These are phyloP conservation scores for Drosophila hydei DNA, from an alignment of 1,140 invertebrate genomes.

Conservation along the genomic window DNA sequence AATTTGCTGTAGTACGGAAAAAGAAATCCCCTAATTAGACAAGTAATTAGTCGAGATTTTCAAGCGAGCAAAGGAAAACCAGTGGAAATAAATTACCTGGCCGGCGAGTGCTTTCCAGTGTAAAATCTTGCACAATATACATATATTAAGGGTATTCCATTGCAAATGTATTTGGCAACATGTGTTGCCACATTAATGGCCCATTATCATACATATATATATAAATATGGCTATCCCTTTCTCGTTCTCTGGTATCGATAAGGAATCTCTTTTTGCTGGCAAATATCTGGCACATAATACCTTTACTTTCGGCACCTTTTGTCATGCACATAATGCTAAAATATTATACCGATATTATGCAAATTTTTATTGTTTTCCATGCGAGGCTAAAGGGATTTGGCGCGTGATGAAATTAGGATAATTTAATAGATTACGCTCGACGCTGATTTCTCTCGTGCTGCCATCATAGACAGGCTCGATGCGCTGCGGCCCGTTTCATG, in stretches of 20 bases:
- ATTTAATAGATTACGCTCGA: slow-evolving; percentile 79
- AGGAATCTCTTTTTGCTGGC: no score
- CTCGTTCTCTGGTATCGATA: no score
- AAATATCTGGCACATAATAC: slow-evolving; percentile 8
- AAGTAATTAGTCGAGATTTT: slow-evolving; percentile 75
- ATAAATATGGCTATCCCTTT: no score
- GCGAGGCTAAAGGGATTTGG: slow-evolving; percentile 74
- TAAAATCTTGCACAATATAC: background rate
- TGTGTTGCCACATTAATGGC: slow-evolving; percentile 56
- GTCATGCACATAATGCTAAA: slow-evolving; percentile 74
- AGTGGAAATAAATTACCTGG: slow-evolving; percentile 47
- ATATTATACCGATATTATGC: slow-evolving; percentile 83
- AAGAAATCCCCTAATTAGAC: slow-evolving; percentile 73
- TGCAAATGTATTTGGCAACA: slow-evolving; percentile 45
- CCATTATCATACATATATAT: slow-evolving; percentile 24
- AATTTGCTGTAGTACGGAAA: slow-evolving; percentile 45
- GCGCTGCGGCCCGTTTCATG: slow-evolving; percentile 39
- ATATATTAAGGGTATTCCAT: background rate
- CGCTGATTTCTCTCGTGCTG: slow-evolving; percentile 72
- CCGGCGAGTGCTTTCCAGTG: no score
- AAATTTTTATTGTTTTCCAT: slow-evolving; percentile 80
- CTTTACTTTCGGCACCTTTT: slow-evolving; percentile 71
- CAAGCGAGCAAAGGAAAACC: slow-evolving; percentile 34
- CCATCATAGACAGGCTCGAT: slow-evolving; percentile 20
- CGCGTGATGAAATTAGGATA: slow-evolving; percentile 82